Evolutionary conservation across 2,113 vertebrate species (phyloP), one percentile per base, ranked within the genome.

Genomic region (Podarcis raffonei): DNA sequence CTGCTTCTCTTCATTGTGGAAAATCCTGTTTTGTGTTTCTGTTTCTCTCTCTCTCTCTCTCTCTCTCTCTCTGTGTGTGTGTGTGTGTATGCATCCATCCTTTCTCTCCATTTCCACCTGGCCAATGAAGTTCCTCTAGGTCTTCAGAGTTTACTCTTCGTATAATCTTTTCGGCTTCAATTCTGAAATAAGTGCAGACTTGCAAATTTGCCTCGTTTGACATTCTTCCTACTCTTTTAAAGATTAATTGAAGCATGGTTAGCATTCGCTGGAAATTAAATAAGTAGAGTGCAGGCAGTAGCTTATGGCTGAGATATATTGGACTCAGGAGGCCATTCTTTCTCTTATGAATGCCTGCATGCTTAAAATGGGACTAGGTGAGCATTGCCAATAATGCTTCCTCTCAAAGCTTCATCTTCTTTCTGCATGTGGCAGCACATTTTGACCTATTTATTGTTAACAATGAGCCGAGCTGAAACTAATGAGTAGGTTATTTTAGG

Each of bases 401-500:
- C 90, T 95, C 93, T 88, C 89, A 96, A 95, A 91, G 87, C 72
- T 87, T 91, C 84, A 86, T 78, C 90, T 94, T 92, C 57, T 16
- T 93, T 95, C 91, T 93, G 89, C 84, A 88, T 83, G 23, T 89
- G 81, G 90, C 94, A 95, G 92, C 91, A 96, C 82, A n/a, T 96
- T 97, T 96, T 97, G 94, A 93, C 93, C 93, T 96, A 93, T 96
- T 96, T 96, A 91, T 89, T 95, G 81, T 93, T 95, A 96, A 94
- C 94, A 96, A 87, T 95, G 90, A 95, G 90, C 93, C 92, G 94
- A 89, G 92, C 89, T 81, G 93, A 95, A 95, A 89, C 93, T 96
- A 97, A 97, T 65, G 87, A 97, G 95, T 92, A 95, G 92, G 87
- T 96, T 96, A 94, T 96, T 96, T 95, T 95, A 89, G 83, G 66